Base-by-base conservation (phyloP, 2,888 invertebrate genomes). In the Parasteatoda lunata region DNA sequence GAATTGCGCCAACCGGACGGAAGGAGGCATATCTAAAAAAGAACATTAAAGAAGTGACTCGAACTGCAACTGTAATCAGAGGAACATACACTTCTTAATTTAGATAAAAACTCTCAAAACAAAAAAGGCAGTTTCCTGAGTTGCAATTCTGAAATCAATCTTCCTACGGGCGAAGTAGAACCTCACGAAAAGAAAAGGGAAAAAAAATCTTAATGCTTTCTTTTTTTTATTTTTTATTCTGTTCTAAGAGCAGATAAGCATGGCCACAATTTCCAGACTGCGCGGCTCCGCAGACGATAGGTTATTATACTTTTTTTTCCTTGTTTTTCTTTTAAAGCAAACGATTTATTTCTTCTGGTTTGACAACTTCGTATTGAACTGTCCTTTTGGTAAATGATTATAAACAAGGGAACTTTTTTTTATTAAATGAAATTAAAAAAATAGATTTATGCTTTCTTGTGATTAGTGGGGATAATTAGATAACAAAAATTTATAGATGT, bases 71-170 rank as follows among this genome's bases (percentile, higher is more conserved):
- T 69, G 73, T 78, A 84, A 84, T 84, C 84, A 72, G 75, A 78
- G 69, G 84, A 78, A 69, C 78, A 78, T 84, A 78, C 84, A 78
- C 75, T 78, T 84, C 77, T 84, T 84, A 84, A 84, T 84, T 84
- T 84, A 84, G 84, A 84, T 84, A 84, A 84, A 84, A 75, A 84
- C 73, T 59, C 51, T 59, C 30, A 65, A 69, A 77, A 84, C 73
- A 77, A 75, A 69, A 72, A 84, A 84, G 73, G 75, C 78, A 54
- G 77, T 72, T 84, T 84, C 84, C 83, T 81, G 69, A 66, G 72
- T 59, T 81, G 72, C 66, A 59, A 70, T 84, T 59, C 66, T 68
- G 73, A 71, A 84, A 84, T 84, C 78, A 84, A 84, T 84, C 84
- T 78, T 76, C 73, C 47, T 54, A 72, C 72, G 68, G 15, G 47